Conservation (phyloP, 2,888 invertebrate genomes). For the Kryphioiulus occultus region DNA sequence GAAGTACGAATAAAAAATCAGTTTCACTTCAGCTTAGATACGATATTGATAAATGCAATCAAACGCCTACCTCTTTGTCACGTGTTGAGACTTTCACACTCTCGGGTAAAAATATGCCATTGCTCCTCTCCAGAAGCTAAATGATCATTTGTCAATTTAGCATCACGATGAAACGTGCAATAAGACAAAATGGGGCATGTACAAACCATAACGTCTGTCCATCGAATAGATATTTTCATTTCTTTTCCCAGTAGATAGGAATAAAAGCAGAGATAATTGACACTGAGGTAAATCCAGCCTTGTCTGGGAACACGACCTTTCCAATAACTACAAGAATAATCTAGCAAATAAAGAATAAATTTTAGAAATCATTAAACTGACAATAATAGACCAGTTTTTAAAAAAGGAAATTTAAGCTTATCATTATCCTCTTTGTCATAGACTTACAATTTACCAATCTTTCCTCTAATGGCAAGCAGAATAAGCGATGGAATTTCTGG, state of each 20-base stretch:
- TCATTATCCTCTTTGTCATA: too few relatives aligned
- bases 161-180: conserved; percentile 42
- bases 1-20: too few relatives aligned
- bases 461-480: conserved; percentile 91
- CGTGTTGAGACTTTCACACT: conserved; percentile 86
- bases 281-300: conserved; percentile 96
- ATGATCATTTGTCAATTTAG: conserved; percentile 54
- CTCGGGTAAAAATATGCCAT: conserved; percentile 75
- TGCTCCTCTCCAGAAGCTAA: conserved; percentile 62
- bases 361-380: too few relatives aligned
- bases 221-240: conserved; percentile 84
- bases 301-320: conserved; percentile 92
- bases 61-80: conserved; percentile 70
- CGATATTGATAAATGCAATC: too few relatives aligned
- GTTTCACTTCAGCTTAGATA: too few relatives aligned
- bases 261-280: conserved; percentile 95
- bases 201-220: conserved; percentile 82
- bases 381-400: too few relatives aligned
- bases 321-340: conserved; percentile 80
- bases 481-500: conserved; percentile 85
- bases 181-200: conserved; percentile 42
- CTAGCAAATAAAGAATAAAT: too few relatives aligned
- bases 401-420: too few relatives aligned
- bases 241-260: conserved; percentile 92
- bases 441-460: conserved; percentile 91